Conservation (phyloP, 2,888 invertebrate species). For the Tetragonula carbonaria region DNA sequence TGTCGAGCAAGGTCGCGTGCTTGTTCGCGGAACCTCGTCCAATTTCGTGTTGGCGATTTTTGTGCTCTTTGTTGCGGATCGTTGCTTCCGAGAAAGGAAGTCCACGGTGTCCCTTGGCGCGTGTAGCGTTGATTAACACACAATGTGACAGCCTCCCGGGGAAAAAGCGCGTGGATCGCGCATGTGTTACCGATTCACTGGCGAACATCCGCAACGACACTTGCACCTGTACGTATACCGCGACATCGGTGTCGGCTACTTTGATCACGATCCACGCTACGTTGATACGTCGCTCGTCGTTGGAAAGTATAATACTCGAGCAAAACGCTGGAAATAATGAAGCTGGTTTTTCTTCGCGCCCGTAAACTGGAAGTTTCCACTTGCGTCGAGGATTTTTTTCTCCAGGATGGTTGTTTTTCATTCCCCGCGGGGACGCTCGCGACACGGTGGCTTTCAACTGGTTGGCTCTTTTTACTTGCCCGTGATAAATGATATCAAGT, state of each 20-base stretch:
- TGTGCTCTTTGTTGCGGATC: conserved; percentile 55
- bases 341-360: conserved; percentile 18
- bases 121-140: conserved; percentile 72
- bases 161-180: conserved; percentile 53
- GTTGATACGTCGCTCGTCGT: conserved; percentile 5
- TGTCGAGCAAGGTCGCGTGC: conserved; percentile 58
- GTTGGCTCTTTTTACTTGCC: neutral
- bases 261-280: conserved; percentile 29
- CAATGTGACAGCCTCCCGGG: conserved; percentile 66
- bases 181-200: conserved; percentile 59
- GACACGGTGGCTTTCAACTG: neutral
- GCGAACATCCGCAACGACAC: conserved; percentile 59
- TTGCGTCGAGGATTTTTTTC: neutral
- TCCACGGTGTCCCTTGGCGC: conserved; percentile 49
- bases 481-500: neutral
- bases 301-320: conserved; percentile 40
- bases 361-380: neutral
- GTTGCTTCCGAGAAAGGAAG: conserved; percentile 43
- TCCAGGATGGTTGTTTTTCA: neutral
- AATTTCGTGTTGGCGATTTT: conserved; percentile 55
- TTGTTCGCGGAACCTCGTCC: conserved; percentile 50
- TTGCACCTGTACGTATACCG: conserved; percentile 55
- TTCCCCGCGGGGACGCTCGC: too few relatives aligned
- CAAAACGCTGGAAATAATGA: conserved; percentile 37
- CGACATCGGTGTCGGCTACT: conserved; percentile 44